Conservation (phyloP, 2,797 vertebrate genomes). For the Enteromius afrohamiltoni region DNA sequence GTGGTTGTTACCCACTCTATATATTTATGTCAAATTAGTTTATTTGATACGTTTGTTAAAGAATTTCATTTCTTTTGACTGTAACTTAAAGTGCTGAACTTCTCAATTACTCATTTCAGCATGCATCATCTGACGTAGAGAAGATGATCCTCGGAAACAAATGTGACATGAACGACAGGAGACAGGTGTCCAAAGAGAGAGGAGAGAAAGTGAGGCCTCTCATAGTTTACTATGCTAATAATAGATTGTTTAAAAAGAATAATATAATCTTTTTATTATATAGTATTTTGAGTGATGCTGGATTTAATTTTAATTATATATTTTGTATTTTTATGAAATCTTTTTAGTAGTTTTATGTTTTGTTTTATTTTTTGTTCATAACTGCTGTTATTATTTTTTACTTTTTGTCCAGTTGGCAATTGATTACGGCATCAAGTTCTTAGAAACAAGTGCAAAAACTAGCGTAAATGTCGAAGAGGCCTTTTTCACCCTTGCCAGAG, state of each 20-base stretch:
- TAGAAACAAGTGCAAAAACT: conserved; percentile 98
- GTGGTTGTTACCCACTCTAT: background rate
- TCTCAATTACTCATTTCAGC: conserved; percentile 74
- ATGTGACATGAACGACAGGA: conserved; percentile 97
- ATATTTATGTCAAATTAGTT: no score
- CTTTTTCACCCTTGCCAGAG: conserved; percentile 95
- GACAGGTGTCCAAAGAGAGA: conserved; percentile 98
- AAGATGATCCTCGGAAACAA: conserved; percentile 98
- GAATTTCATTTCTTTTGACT: background rate
- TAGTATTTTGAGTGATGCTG: background rate
- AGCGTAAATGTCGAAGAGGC: conserved; percentile 97
- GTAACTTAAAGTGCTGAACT: conserved; percentile 9
- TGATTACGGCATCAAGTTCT: conserved; percentile 97
- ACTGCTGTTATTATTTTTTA: conserved; percentile 12
- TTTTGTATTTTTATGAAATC: background rate
- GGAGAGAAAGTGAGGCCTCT: conserved; percentile 89
- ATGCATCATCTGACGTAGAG: conserved; percentile 97
- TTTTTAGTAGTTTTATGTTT: background rate
- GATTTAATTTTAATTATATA: background rate
- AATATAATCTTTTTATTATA: background rate
- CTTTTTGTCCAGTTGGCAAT: conserved; percentile 87
- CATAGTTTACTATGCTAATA: background rate
- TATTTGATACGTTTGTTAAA: background rate
- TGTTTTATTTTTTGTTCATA: background rate
- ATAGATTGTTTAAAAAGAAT: background rate